Evolutionary conservation across 2,797 vertebrate genomes (phyloP).

Genomic region (Miichthys miiuy): DNA sequence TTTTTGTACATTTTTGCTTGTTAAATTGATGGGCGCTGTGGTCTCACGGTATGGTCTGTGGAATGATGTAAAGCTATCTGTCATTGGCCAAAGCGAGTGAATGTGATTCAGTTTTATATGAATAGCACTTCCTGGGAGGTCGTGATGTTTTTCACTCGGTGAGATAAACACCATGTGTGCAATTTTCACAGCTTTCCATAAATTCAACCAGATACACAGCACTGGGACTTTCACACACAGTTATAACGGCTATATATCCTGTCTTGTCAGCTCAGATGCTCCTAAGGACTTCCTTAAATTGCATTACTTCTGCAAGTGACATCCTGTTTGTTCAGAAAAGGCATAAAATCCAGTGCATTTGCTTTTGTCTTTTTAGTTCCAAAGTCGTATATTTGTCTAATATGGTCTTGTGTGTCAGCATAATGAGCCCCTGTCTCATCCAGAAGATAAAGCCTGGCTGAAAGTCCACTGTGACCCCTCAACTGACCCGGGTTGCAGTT

Average conservation of each 20-base stretch:
- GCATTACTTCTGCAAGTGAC: not conserved
- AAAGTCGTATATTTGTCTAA: constrained; percentile 54
- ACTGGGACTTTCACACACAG: constrained; percentile 51
- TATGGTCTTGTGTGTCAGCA: constrained; percentile 59
- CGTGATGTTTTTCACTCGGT: constrained; percentile 66
- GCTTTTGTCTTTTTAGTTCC: constrained; percentile 13
- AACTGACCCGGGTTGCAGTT: constrained; percentile 78
- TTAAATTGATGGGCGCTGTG: constrained; percentile 77
- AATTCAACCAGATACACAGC: constrained; percentile 50
- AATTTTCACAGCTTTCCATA: constrained; percentile 72
- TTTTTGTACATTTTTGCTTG: constrained; percentile 78
- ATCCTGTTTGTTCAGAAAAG: constrained; percentile 29
- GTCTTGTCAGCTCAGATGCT: constrained; percentile 15
- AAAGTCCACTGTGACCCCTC: constrained; percentile 76
- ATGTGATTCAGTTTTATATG: constrained; percentile 79
- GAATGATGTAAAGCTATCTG: constrained; percentile 82
- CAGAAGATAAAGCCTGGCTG: constrained; percentile 60
- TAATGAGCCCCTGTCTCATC: constrained; percentile 69
- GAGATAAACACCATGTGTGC: constrained; percentile 78
- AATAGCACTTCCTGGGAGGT: constrained; percentile 82
- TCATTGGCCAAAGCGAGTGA: constrained; percentile 73
- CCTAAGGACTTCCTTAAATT: constrained; percentile 2
- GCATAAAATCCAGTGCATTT: constrained; percentile 32
- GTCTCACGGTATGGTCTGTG: constrained; percentile 79
- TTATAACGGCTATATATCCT: constrained; percentile 21